A percentile compares a stretch with the other conserved stretches of the same genome.
Conservation (phyloP, 2,797 vertebrate species). For the Pseudocheirus occidentalis region DNA sequence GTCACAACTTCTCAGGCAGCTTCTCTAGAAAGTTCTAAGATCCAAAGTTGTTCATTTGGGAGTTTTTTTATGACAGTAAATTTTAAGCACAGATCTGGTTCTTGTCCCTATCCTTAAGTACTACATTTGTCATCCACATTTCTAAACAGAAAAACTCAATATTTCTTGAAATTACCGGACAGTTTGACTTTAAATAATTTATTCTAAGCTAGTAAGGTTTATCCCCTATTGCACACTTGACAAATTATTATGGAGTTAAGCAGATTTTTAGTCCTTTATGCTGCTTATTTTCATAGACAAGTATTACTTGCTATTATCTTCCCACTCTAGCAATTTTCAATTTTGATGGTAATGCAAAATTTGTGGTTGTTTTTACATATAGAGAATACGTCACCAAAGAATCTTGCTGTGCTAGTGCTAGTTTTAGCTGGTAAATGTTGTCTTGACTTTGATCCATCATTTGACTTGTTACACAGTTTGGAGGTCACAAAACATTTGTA, state of each 20-base stretch:
- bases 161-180: background rate
- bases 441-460: background rate
- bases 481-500: no score
- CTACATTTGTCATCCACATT: background rate
- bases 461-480: background rate
- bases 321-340: background rate
- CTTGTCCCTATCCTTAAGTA: background rate
- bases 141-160: background rate
- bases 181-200: background rate
- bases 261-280: background rate
- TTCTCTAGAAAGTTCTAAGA: background rate
- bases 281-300: background rate
- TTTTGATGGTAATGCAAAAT: background rate
- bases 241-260: background rate
- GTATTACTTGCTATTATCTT: background rate
- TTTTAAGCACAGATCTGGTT: background rate
- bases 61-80: background rate
- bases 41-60: background rate
- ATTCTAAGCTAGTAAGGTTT: background rate
- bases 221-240: background rate
- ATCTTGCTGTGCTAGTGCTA: background rate
- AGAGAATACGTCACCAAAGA: background rate
- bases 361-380: background rate
- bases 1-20: background rate
- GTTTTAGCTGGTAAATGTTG: background rate